These are phyloP conservation scores for Astatoreochromis straeleni DNA, from an alignment of 2,113 vertebrate species.

Conservation along the genomic window DNA sequence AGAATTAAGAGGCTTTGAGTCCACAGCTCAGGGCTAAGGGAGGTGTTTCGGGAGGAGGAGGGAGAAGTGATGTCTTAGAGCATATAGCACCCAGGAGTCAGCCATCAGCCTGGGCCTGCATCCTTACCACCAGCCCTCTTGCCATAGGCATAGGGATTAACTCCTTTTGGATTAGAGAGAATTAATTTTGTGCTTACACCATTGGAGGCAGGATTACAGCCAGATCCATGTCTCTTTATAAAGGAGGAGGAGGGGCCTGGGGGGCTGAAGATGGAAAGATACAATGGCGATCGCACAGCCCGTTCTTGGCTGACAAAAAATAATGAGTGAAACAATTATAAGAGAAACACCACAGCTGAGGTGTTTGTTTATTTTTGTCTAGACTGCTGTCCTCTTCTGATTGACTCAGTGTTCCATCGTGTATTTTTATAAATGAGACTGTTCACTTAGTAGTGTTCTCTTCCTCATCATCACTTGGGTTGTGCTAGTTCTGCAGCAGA, in stretches of 20 bases:
- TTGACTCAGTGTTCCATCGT: background rate
- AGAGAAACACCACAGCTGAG: background rate
- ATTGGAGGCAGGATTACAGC: constrained; percentile 69
- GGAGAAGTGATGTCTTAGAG: constrained; percentile 3
- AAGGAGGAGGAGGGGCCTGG: constrained; percentile 28
- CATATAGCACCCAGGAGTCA: constrained; percentile 45
- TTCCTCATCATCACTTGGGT: background rate
- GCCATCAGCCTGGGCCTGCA: constrained; percentile 20
- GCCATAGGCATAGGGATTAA: constrained; percentile 65
- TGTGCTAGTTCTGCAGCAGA: constrained; percentile 2
- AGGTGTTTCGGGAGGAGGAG: background rate
- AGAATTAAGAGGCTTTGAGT: constrained; percentile 72
- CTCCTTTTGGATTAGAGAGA: constrained; percentile 69
- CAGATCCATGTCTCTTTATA: constrained; percentile 59
- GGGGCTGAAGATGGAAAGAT: constrained; percentile 47
- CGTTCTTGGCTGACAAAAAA: background rate
- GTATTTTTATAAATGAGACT: background rate
- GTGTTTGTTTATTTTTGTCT: background rate
- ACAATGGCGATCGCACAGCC: constrained; percentile 3
- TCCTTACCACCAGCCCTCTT: constrained; percentile 33
- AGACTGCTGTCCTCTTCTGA: background rate
- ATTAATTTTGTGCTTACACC: constrained; percentile 76
- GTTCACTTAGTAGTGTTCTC: background rate
- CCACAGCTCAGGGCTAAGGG: constrained; percentile 31
- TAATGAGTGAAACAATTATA: background rate